Percentiles rank a stretch among this genome's conserved stretches.
Evolutionary conservation across 2,888 invertebrate genomes (phyloP).

Genomic region (Metellina segmentata): DNA sequence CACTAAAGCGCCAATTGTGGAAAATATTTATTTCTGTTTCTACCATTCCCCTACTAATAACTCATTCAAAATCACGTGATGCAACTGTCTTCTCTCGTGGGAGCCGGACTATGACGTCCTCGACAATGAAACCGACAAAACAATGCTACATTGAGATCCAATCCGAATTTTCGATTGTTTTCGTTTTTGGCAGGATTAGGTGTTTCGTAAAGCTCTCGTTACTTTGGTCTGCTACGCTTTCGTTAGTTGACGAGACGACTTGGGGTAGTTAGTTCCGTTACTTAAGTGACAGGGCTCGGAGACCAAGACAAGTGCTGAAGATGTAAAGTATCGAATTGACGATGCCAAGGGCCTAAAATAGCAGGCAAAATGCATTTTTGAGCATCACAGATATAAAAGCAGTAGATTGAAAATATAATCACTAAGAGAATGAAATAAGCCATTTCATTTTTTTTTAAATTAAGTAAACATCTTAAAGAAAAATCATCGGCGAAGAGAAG

Average conservation of each 20-base stretch:
- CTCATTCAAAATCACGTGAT: too few relatives aligned
- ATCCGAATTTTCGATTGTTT: neutral
- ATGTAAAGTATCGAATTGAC: slow-evolving; percentile 72
- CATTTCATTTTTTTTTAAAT: neutral
- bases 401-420: neutral
- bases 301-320: slow-evolving; percentile 73
- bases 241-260: neutral
- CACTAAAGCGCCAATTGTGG: too few relatives aligned
- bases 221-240: neutral
- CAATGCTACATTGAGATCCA: too few relatives aligned
- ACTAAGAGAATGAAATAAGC: neutral
- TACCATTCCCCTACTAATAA: too few relatives aligned
- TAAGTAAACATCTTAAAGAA: neutral
- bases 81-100: too few relatives aligned
- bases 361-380: neutral
- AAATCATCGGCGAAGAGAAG: too few relatives aligned
- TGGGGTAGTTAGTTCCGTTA: neutral
- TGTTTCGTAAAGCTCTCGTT: slow-evolving; percentile 49
- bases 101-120: too few relatives aligned
- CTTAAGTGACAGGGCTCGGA: slow-evolving; percentile 70
- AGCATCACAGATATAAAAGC: neutral
- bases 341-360: slow-evolving; percentile 70
- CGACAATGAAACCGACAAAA: too few relatives aligned
- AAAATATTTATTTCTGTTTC: too few relatives aligned
- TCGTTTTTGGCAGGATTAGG: slow-evolving; percentile 48